Base-by-base conservation (phyloP, 2,797 vertebrate genomes). In the Parauchenoglanis ngamensis region DNA sequence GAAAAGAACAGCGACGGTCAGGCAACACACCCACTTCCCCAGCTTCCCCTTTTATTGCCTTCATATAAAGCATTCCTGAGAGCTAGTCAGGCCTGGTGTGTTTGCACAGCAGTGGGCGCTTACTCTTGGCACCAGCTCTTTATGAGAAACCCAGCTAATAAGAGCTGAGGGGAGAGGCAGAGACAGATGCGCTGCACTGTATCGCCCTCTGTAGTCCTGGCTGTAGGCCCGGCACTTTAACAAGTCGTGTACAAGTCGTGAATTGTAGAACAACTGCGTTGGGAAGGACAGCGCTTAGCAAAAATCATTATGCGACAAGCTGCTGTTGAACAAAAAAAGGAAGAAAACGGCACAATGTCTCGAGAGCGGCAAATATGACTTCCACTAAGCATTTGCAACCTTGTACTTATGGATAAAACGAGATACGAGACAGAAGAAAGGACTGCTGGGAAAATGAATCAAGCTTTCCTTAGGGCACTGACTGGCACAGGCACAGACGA, bases 31-130 rank as follows among this genome's bases (percentile, higher is more conserved):
- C 94, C 94, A 94, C 94, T 94, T 93, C 94, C 94, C 93, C 93
- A 91, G 91, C 89, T 67, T 91, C 93, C 93, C 92, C 93, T 95
- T 91, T 95, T 94, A 95, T 95, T 93, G 94, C 94, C 92, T 95
- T 96, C 94, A 95, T 94, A 95, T 95, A 94, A 95, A 95, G 94
- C 95, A 95, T 96, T 96, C 95, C 95, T 94, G 93, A 94, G 92
- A 93, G 94, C 92, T 93, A 96, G 94, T 94, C 94, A 93, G 94
- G 94, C 94, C 94, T 92, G 92, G 93, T 94, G 93, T 96, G 95
- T 96, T 96, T 95, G 96, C 95, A 94, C 94, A 95, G 94, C 89
- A 90, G 93, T 91, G 92, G 95, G 93, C 92, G 93, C 95, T 94
- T 93, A 93, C 90, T 92, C 93, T 94, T 94, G 94, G 95, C 94